phyloP scores from a whole-genome alignment of 2,113 vertebrate species.

The Chaetodon auriga region DNA sequence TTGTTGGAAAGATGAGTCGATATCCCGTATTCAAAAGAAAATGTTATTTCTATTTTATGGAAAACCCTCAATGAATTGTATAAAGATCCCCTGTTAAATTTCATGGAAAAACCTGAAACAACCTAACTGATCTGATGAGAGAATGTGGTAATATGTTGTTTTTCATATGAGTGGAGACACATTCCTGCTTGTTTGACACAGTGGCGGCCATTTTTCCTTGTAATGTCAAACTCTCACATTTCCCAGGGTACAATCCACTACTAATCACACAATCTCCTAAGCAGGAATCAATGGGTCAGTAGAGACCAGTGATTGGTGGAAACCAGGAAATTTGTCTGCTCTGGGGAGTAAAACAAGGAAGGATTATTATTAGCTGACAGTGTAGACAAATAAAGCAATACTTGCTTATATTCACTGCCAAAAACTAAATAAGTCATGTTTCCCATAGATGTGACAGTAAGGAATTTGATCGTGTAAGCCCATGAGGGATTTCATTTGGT shows the following conservation, averaged over 20 bases:
- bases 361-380: neutral
- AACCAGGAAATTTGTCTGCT: neutral
- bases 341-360: neutral
- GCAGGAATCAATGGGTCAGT: conserved; percentile 9
- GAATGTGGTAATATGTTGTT: neutral
- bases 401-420: neutral
- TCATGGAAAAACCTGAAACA: neutral
- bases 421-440: neutral
- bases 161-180: too few species aligned
- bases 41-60: neutral
- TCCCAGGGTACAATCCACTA: neutral
- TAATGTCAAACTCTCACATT: neutral
- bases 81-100: neutral
- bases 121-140: too few species aligned
- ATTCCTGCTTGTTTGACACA: neutral
- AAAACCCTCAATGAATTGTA: neutral
- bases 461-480: neutral
- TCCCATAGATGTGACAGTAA: neutral
- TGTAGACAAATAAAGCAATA: neutral
- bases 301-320: neutral
- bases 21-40: neutral
- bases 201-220: neutral
- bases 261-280: conserved; percentile 9
- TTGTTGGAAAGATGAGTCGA: neutral
- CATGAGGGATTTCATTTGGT: neutral